phyloP scores from a whole-genome alignment of 2,888 invertebrate species.

The Ormia ochracea region DNA sequence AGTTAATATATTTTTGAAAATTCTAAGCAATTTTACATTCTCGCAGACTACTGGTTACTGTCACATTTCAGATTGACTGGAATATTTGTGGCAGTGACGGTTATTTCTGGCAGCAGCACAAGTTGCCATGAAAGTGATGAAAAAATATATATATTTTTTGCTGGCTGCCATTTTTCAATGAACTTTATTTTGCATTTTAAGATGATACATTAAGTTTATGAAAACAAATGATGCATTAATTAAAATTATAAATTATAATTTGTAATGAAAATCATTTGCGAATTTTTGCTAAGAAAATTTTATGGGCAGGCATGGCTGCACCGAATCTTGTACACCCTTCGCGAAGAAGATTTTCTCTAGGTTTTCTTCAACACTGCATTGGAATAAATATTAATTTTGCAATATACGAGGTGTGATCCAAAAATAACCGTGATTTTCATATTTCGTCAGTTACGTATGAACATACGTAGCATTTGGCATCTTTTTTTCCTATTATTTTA shows the following conservation, averaged over 20 bases:
- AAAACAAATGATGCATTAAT: not conserved
- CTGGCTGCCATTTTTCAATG: constrained; percentile 30
- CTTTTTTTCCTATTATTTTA: no score
- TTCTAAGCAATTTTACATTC: not conserved
- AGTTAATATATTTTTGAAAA: not conserved
- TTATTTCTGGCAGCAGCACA: constrained; percentile 24
- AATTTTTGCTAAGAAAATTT: no score
- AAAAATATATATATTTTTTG: constrained; percentile 17
- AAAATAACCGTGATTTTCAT: no score
- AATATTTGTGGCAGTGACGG: constrained; percentile 28
- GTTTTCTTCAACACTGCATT: no score
- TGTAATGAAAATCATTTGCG: no score
- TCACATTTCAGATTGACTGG: not conserved
- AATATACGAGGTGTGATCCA: no score
- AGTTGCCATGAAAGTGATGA: constrained; percentile 1
- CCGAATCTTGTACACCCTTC: no score
- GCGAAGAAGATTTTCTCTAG: no score
- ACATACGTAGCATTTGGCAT: no score
- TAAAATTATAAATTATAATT: not conserved
- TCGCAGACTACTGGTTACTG: not conserved
- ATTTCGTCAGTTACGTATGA: no score
- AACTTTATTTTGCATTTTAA: not conserved
- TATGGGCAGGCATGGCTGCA: no score
- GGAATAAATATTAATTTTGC: no score
- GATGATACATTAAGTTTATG: not conserved